Evolutionary conservation across 2,113 vertebrate genomes (phyloP), one percentile per base, ranked within the genome.

Genomic region (Oxygymnocypris stewartii): DNA sequence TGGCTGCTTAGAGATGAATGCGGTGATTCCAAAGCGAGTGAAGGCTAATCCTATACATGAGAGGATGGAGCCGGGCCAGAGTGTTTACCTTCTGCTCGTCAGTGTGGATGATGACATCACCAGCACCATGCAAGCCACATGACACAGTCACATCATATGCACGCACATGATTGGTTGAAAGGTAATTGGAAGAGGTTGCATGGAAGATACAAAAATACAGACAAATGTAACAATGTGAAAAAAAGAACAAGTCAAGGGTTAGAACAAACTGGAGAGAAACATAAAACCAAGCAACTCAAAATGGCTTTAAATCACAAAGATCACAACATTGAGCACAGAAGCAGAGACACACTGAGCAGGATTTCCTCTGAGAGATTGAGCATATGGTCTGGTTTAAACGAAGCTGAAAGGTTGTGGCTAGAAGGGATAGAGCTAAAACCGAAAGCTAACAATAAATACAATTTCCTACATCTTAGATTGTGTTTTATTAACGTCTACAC

Each of bases 61-160:
- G 81, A 77, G 54, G 86, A 61, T 71, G 76, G 78, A 74, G 73
- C 74, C 16, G 54, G 79, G 65, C 76, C 47, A 59, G 47, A 84
- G 51, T 65, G 88, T 94, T 98, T 99, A 98, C 98, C 98, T 98
- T 99, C 97, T 93, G 93, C 95, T 96, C 94, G 95, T 93, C 96
- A 95, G 94, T 94, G 96, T 92, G 95, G 95, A 96, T 93, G 95
- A 96, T 93, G 95, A 95, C 95, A 95, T 95, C 97, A 91, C 90
- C 97, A 96, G 95, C 96, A 96, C 95, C 97, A 97, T 97, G 96
- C 96, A 98, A 96, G 96, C 94, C 97, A 97, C 96, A 96, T 95
- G 96, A 97, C 96, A 97, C 95, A 96, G 96, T 95, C 95, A 96
- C 96, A 97, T 97, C 96, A 96, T 95, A 96, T 92, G 96, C 95